These are phyloP conservation scores for Xylota segnis DNA, from an alignment of 2,888 invertebrate genomes.

Conservation along the genomic window DNA sequence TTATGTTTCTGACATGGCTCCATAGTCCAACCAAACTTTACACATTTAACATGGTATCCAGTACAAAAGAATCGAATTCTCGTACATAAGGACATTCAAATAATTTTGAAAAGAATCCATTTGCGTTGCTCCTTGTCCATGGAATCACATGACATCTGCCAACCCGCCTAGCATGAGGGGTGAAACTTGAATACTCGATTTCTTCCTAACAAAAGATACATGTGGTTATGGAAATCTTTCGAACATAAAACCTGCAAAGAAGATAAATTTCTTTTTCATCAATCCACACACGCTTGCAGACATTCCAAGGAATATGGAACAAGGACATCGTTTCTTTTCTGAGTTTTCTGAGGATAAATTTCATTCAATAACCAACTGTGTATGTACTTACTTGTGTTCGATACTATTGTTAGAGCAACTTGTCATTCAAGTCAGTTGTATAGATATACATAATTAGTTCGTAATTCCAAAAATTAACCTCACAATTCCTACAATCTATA, in stretches of 20 bases:
- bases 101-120: slow-evolving; percentile 12
- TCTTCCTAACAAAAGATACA: neutral
- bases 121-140: neutral
- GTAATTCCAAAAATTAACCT: slow-evolving; percentile 10
- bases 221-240: slow-evolving; percentile 3
- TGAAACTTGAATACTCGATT: neutral
- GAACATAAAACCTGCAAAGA: neutral
- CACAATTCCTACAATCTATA: neutral
- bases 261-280: neutral
- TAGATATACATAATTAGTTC: neutral
- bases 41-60: neutral
- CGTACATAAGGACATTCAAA: neutral
- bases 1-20: neutral
- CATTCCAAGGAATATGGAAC: slow-evolving; percentile 6
- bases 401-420: neutral
- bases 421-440: neutral
- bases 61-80: neutral
- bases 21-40: neutral
- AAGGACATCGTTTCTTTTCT: neutral
- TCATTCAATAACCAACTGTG: neutral
- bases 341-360: neutral
- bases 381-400: neutral
- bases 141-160: slow-evolving; percentile 9
- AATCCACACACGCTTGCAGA: neutral
- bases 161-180: neutral